Conservation (phyloP, 2,888 invertebrate species). For the Spialia ferax region DNA sequence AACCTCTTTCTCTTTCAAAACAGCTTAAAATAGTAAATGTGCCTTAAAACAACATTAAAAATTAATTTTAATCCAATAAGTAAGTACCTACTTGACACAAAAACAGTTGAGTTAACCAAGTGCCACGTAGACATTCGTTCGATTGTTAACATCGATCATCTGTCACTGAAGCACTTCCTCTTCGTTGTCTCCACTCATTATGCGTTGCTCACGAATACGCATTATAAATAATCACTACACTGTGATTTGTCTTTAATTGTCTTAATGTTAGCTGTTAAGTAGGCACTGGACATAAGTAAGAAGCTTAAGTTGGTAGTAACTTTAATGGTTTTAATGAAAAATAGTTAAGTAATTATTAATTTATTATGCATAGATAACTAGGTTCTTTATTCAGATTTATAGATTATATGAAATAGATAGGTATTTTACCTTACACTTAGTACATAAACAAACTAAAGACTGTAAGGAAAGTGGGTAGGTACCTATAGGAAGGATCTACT, state of each 20-base stretch:
- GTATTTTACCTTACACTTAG: no score
- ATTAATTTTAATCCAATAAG: slow-evolving; percentile 35
- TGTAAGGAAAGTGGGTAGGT: no score
- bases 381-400: no score
- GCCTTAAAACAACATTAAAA: slow-evolving; percentile 28
- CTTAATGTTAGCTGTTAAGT: slow-evolving; percentile 25
- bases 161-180: slow-evolving; percentile 60
- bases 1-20: neutral
- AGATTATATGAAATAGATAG: no score
- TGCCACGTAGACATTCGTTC: slow-evolving; percentile 42
- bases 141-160: slow-evolving; percentile 61
- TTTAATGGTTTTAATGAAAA: neutral
- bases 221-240: slow-evolving; percentile 36
- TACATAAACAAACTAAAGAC: no score
- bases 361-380: no score
- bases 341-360: no score
- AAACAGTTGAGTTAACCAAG: slow-evolving; percentile 21
- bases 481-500: no score
- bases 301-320: neutral
- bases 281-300: slow-evolving; percentile 11
- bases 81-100: slow-evolving; percentile 37
- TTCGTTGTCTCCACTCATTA: slow-evolving; percentile 58
- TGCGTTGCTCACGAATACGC: slow-evolving; percentile 38
- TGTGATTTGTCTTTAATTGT: slow-evolving; percentile 31
- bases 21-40: neutral